A percentile compares a stretch with the other conserved stretches of the same genome.
Evolutionary conservation across 1,140 invertebrate genomes (phyloP).

Genomic region (Drosophila funebris): DNA sequence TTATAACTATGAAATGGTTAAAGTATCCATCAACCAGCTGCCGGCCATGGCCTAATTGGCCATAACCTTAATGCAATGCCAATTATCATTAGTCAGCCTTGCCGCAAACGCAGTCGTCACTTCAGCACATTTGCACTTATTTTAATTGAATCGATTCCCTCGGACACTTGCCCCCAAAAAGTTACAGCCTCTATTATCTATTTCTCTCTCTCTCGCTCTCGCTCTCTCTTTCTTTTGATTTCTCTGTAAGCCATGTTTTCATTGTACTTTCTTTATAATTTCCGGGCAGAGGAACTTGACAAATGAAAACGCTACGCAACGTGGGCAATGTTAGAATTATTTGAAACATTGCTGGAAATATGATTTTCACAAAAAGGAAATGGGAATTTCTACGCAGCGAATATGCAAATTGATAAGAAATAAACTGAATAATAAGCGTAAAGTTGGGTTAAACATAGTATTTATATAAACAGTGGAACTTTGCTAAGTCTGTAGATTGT

Average conservation of each 20-base stretch:
- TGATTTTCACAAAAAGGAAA: slow-evolving; percentile 51
- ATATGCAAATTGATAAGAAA: slow-evolving; percentile 62
- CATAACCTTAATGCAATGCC: slow-evolving; percentile 78
- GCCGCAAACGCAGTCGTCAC: background rate
- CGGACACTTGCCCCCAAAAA: slow-evolving; percentile 3
- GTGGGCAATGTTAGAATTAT: slow-evolving; percentile 48
- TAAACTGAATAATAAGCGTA: background rate
- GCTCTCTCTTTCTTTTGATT: background rate
- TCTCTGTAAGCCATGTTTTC: background rate
- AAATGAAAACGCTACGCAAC: slow-evolving; percentile 49
- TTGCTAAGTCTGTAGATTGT: no score
- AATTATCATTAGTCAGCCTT: slow-evolving; percentile 74
- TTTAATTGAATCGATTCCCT: slow-evolving; percentile 68
- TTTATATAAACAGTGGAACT: no score
- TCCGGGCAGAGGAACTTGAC: slow-evolving; percentile 68
- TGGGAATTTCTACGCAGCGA: slow-evolving; percentile 57
- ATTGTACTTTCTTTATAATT: slow-evolving; percentile 62
- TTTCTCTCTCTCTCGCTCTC: no score
- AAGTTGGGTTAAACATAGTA: background rate
- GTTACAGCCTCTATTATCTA: no score
- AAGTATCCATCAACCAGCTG: background rate
- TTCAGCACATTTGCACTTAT: slow-evolving; percentile 65
- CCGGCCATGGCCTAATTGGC: slow-evolving; percentile 56
- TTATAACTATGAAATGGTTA: slow-evolving; percentile 40
- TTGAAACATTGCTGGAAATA: slow-evolving; percentile 43